Base-by-base conservation (phyloP, 2,888 invertebrate species). In the Lithophane ornitopus region DNA sequence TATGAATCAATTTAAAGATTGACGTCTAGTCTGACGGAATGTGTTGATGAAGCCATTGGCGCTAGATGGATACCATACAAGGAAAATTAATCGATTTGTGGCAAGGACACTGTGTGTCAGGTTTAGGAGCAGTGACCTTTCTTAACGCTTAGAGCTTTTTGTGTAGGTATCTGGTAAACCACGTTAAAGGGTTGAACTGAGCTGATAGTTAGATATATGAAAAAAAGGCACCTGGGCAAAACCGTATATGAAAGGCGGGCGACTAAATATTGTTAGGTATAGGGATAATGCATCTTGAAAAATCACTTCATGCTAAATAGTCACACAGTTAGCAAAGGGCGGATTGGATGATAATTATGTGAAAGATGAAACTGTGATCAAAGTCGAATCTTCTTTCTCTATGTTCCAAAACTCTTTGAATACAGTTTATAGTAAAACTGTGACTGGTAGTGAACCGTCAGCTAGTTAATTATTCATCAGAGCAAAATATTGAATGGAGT, bases 381-480 rank as follows among this genome's bases (percentile, higher is more conserved):
- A n/a, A 66, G 54, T 72, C 62, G 39, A n/a, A 39, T 67, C 67
- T 67, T 68, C 67, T 41, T 56, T 12, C 8, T 22, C 14, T 44
- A 34, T 52, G 11, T 70, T 52, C 19, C 28, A 66, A 69, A 62
- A 70, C 1, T 34, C 6, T 41, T 61, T 65, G 54, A 7, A 58
- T 66, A 69, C 39, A 61, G 52, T 69, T 39, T 66, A 52, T 70
- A 71, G 34, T 49, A 52, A 58, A 68, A 68, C 61, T 71, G 52
- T 67, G 66, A 52, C 69, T 70, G 54, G 59, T 72, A 82, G 77
- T 70, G 70, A 74, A 76, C 76, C 67, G 76, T 70, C 84, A 74
- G 73, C 69, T 71, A 58, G 79, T 90, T 85, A 89, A 90, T 90
- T 89, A 90, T 90, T 89, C 90, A 89, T 85, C 83, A 77, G 79